A percentile compares a stretch with the other conserved stretches of the same genome.
phyloP scores from a whole-genome alignment of 2,888 invertebrate genomes.

The Clanis bilineata region DNA sequence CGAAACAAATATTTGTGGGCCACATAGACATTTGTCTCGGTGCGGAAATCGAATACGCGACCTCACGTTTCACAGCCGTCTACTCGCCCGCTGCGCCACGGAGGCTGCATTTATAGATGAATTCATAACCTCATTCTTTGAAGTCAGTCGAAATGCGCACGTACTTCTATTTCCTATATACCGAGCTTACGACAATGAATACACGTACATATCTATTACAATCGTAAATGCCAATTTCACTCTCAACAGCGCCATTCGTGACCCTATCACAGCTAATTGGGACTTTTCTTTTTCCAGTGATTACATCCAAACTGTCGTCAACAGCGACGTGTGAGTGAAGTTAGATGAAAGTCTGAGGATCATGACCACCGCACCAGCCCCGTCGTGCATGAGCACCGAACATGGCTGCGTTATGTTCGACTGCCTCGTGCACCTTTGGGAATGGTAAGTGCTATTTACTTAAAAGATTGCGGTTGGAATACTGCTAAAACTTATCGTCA shows the following conservation, averaged over 20 bases:
- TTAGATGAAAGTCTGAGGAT: constrained; percentile 41
- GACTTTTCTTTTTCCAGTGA: constrained; percentile 67
- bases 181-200: too few species aligned
- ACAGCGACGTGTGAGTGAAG: constrained; percentile 43
- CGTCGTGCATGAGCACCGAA: constrained; percentile 71
- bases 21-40: too few species aligned
- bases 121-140: too few species aligned
- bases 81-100: too few species aligned
- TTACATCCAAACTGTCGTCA: constrained; percentile 44
- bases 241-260: constrained; percentile 49
- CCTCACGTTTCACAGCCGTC: too few species aligned
- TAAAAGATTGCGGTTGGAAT: too few species aligned
- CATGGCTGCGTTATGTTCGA: constrained; percentile 78
- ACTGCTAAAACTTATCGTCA: too few species aligned
- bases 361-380: constrained; percentile 64
- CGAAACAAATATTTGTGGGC: too few species aligned
- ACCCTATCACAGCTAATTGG: constrained; percentile 55
- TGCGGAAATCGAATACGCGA: too few species aligned
- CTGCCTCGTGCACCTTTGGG: constrained; percentile 75
- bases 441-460: constrained; percentile 60
- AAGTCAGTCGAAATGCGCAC: too few species aligned
- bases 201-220: neutral
- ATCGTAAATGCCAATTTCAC: constrained; percentile 43
- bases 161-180: too few species aligned
- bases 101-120: too few species aligned